A percentile compares a stretch with the other conserved stretches of the same genome.
Conservation (phyloP, 2,888 invertebrate species). For the Flexamia atlantica region DNA sequence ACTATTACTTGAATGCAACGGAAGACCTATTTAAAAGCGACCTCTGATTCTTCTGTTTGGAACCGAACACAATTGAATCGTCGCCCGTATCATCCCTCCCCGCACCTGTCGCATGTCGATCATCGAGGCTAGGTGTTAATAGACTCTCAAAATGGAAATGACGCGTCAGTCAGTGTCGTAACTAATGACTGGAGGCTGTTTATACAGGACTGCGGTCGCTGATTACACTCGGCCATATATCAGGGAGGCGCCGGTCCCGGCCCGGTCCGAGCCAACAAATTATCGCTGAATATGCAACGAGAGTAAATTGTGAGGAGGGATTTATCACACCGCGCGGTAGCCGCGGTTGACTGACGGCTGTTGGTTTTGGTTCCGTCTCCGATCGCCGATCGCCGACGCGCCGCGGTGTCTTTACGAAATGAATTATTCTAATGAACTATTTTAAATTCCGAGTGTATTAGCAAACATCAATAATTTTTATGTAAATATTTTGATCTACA, state of each 20-base stretch:
- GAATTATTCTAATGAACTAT: conserved; percentile 45
- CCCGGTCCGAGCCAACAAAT: conserved; percentile 4
- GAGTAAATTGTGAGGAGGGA: not conserved
- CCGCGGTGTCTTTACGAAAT: conserved; percentile 28
- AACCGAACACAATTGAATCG: not conserved
- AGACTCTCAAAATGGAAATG: conserved; percentile 47
- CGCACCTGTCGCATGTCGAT: conserved; percentile 20
- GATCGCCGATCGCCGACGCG: conserved; percentile 4
- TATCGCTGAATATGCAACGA: conserved; percentile 17
- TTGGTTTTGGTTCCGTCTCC: conserved; percentile 6
- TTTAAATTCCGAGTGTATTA: conserved; percentile 46
- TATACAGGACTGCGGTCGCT: not conserved
- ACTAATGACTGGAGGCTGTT: conserved; percentile 29
- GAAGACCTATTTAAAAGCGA: no score
- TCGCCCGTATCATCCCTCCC: not conserved
- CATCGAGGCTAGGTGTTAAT: conserved; percentile 35
- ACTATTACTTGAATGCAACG: no score
- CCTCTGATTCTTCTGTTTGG: no score
- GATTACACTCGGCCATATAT: not conserved
- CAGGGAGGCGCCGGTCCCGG: conserved; percentile 3
- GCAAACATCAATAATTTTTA: conserved; percentile 41
- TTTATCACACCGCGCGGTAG: not conserved
- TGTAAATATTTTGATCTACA: conserved; percentile 23
- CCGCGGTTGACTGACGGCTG: not conserved
- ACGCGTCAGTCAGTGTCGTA: not conserved